Percentiles rank a stretch among this genome's conserved stretches.
Conservation (phyloP, 2,797 vertebrate genomes). For the Hirundo rustica region DNA sequence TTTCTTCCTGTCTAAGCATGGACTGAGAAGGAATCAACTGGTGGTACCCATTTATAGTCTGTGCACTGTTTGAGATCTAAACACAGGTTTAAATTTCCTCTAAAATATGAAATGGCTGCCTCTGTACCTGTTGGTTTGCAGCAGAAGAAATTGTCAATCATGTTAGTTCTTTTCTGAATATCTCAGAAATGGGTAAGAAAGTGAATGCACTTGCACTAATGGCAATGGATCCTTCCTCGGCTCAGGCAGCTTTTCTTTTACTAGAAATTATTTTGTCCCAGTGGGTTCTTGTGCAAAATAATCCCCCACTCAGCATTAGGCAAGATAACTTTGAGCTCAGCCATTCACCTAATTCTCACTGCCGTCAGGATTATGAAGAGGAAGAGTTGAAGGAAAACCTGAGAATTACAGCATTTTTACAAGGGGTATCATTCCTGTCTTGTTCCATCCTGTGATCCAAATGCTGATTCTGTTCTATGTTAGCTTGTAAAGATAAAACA, state of each 20-base stretch:
- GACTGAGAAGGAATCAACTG: not conserved
- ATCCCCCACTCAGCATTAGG: not conserved
- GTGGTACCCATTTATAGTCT: not conserved
- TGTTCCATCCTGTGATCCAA: not conserved
- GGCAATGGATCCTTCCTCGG: not conserved
- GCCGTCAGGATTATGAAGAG: not conserved
- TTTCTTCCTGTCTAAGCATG: not conserved
- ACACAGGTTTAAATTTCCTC: not conserved
- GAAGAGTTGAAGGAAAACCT: not conserved
- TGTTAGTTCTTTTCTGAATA: not conserved
- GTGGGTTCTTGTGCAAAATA: not conserved
- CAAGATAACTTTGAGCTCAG: not conserved
- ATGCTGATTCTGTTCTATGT: not conserved
- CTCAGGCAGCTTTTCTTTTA: not conserved
- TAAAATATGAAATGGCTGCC: not conserved
- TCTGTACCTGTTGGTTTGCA: not conserved
- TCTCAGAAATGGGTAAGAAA: not conserved
- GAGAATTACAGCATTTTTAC: not conserved
- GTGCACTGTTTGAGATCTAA: not conserved
- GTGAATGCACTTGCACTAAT: not conserved
- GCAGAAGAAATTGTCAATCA: not conserved
- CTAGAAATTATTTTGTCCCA: not conserved
- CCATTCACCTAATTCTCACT: not conserved
- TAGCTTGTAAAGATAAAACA: not conserved
- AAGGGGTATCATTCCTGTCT: not conserved